Base-by-base conservation (phyloP, 2,888 invertebrate species). In the Caenorhabditis zanzibari region DNA sequence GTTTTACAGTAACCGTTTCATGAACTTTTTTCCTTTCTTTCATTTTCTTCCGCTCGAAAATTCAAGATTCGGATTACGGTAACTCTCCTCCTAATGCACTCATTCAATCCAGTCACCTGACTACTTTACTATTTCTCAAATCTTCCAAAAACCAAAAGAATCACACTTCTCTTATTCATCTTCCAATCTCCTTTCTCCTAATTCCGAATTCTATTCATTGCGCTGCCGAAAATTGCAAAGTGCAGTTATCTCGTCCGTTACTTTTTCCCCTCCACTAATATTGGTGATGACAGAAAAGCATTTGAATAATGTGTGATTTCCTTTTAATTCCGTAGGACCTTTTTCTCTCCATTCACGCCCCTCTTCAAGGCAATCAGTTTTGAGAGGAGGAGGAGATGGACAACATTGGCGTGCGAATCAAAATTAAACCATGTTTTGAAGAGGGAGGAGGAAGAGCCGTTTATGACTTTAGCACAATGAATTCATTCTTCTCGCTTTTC, bases 291-390 rank as follows among this genome's bases (percentile, higher is more conserved):
- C 71, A 76, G 47, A 24, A 59, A 76, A 44, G 68, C 66, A 79
- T 79, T 79, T 79, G 79, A 79, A 79, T 79, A 79, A 79, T 79
- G 79, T 79, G 79, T 79, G 79, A 79, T 79, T 79, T 71, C 69
- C 68, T 24, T 79, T 79, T 79, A 79, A 79, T 73, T 80, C 73
- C 71, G 22, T 61, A 35, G 68, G 59, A 52, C 75, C 71, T 64
- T 54, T 26, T 10, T 22, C 24, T 24, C 32, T n/a, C 44, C 12
- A 26, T 58, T 38, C 54, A 41, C 28, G 14, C 47, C 63, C 54
- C 69, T 58, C 49, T 38, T 74, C 44, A 56, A 72, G 64, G 32
- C 73, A 73, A 73, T 80, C 80, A 79, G 68, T 68, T 76, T 76
- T 66, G 68, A 68, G 76, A 68, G 64, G 26, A 44, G 35, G 16